Evolutionary conservation across 2,113 vertebrate species (phyloP).

Genomic region (Todiramphus saurophagus): DNA sequence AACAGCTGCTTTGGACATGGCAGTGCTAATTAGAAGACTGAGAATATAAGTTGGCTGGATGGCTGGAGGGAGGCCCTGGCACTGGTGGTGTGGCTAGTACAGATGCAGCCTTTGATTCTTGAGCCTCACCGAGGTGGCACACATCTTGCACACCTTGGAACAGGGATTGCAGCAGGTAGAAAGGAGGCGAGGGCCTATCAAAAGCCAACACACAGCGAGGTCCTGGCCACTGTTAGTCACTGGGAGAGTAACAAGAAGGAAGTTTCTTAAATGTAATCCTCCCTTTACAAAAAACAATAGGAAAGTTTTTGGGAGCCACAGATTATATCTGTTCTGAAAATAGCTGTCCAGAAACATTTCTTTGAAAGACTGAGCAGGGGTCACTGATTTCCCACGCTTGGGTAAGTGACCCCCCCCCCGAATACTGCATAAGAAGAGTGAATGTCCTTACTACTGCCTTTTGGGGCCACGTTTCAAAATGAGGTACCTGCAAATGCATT

Average conservation of each 20-base stretch:
- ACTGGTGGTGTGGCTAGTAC: background rate
- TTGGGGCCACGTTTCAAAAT: background rate
- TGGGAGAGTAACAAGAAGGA: background rate
- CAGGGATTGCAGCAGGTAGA: background rate
- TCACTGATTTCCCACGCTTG: background rate
- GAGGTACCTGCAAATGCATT: background rate
- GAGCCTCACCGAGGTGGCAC: background rate
- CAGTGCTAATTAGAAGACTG: background rate
- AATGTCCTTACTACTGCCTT: background rate
- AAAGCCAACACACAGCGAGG: background rate
- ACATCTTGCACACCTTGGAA: background rate
- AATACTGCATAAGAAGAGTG: background rate
- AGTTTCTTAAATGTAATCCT: background rate
- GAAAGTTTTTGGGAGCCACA: background rate
- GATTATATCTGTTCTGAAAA: background rate
- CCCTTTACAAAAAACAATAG: background rate
- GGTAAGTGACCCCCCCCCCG: background rate
- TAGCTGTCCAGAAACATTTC: background rate
- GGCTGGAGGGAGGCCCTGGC: background rate
- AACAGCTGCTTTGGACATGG: background rate
- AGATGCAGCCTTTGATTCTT: background rate
- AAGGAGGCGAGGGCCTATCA: background rate
- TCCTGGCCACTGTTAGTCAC: background rate
- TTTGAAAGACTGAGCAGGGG: background rate
- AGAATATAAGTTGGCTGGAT: background rate